Percentiles rank a stretch among this genome's conserved stretches.
phyloP scores from a whole-genome alignment of 2,888 invertebrate genomes.

The Agrochola circellaris region DNA sequence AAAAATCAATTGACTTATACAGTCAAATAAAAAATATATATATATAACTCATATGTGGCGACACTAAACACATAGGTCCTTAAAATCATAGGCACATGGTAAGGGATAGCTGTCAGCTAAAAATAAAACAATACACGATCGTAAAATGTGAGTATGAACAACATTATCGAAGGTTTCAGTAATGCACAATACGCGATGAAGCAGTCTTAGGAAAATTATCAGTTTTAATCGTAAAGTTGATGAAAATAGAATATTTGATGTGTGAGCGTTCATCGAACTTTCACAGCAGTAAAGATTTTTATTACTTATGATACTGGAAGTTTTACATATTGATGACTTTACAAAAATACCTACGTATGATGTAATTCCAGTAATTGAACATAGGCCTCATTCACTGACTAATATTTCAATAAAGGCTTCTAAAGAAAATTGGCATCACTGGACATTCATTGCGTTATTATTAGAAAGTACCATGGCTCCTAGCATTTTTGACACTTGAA shows the following conservation, averaged over 20 bases:
- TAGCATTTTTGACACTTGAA: background rate
- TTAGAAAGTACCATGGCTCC: background rate
- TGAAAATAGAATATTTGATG: conserved; percentile 57
- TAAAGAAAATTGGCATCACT: background rate
- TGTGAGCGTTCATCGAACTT: conserved; percentile 53
- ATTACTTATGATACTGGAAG: background rate
- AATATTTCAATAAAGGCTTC: background rate
- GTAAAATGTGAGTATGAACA: conserved; percentile 58
- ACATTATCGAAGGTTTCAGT: conserved; percentile 63
- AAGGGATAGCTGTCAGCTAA: conserved; percentile 45
- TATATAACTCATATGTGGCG: no score
- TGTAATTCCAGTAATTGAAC: background rate
- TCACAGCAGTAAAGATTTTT: conserved; percentile 14
- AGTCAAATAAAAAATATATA: no score
- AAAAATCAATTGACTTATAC: no score
- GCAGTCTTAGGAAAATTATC: conserved; percentile 43
- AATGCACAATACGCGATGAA: conserved; percentile 59
- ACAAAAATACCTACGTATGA: background rate
- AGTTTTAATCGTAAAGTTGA: conserved; percentile 54
- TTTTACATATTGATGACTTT: conserved; percentile 3
- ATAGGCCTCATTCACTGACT: background rate
- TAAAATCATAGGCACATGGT: conserved; percentile 29
- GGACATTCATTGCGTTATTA: background rate
- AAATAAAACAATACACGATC: conserved; percentile 64
- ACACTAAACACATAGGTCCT: background rate